phyloP scores from a whole-genome alignment of 2,797 vertebrate genomes.

The Mus minutoides region DNA sequence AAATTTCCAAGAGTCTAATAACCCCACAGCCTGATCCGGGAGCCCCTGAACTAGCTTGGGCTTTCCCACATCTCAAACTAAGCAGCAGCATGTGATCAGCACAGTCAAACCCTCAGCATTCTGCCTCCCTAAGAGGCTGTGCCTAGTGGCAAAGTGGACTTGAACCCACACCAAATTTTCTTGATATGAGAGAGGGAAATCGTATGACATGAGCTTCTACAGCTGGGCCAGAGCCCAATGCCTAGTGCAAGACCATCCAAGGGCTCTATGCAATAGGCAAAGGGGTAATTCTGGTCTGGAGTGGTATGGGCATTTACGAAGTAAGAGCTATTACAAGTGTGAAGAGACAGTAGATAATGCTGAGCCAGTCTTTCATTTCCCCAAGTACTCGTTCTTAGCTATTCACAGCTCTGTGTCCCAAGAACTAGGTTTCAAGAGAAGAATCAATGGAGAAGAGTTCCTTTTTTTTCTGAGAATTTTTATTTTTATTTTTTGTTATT shows the following conservation, averaged over 20 bases:
- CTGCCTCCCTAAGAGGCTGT: too few species aligned
- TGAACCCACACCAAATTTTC: not conserved
- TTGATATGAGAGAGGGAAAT: not conserved
- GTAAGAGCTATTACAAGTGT: not conserved
- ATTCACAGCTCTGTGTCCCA: not conserved
- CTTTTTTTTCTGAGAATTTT: too few species aligned
- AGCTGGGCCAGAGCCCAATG: rapidly evolving
- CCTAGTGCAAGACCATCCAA: not conserved
- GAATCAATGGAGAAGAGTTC: not conserved
- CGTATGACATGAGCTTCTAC: not conserved
- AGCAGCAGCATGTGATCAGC: too few species aligned
- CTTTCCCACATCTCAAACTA: too few species aligned
- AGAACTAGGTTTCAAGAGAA: not conserved
- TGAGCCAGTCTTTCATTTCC: not conserved
- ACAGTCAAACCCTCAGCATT: too few species aligned
- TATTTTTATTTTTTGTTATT: too few species aligned
- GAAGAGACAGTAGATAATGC: not conserved
- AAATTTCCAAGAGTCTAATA: too few species aligned
- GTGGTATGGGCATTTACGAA: rapidly evolving
- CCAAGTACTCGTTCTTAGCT: not conserved
- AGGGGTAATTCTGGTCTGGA: not conserved
- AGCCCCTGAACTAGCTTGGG: too few species aligned
- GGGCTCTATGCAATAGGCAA: not conserved
- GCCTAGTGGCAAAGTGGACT: too few species aligned
- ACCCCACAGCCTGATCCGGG: too few species aligned